Percentiles rank a stretch among this genome's conserved stretches.
These are phyloP conservation scores for Heteropelma amictum DNA, from an alignment of 2,888 invertebrate species.

Conservation along the genomic window DNA sequence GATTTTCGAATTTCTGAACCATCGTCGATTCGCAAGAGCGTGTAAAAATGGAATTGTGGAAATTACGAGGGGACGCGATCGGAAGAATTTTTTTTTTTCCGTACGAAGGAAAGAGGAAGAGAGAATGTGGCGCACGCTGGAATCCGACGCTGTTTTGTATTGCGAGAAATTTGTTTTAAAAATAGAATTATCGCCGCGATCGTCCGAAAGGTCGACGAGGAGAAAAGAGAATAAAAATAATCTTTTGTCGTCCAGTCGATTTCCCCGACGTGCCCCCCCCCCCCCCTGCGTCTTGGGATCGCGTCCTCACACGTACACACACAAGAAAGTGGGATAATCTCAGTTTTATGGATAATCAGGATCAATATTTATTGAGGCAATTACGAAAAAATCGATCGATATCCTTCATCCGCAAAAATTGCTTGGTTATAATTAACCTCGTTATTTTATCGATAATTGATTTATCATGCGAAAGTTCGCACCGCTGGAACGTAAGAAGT, in stretches of 20 bases:
- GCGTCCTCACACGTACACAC: background rate
- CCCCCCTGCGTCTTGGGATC: background rate
- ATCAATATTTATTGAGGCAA: background rate
- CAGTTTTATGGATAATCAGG: background rate
- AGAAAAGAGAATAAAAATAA: conserved; percentile 44
- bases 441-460: no score
- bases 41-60: no score
- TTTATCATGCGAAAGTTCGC: no score
- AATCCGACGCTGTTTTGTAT: background rate
- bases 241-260: conserved; percentile 2
- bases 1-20: no score
- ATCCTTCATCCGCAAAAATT: background rate
- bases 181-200: conserved; percentile 31
- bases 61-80: background rate
- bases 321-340: background rate
- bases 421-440: no score
- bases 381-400: background rate
- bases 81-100: background rate
- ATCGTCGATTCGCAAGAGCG: no score
- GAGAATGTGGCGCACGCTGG: no score
- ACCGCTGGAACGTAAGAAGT: no score
- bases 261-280: background rate
- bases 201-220: conserved; percentile 36
- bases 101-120: background rate
- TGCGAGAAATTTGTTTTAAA: conserved; percentile 18